phyloP scores from a whole-genome alignment of 2,888 invertebrate species.

The Lymantria monacha region DNA sequence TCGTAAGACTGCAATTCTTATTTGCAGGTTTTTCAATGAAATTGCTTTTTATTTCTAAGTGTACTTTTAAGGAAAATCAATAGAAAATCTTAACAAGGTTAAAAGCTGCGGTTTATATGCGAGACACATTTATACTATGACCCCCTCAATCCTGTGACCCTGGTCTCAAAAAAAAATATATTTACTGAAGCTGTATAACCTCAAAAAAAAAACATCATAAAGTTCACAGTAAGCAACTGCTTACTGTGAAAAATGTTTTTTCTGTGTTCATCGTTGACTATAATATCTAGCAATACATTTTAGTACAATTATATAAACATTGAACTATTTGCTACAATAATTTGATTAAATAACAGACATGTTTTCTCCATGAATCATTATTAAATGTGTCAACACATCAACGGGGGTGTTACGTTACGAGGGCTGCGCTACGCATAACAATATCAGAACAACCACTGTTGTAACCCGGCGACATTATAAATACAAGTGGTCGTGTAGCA shows the following conservation, averaged over 20 bases:
- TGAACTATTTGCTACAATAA: conserved; percentile 5
- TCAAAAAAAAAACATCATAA: too few species aligned
- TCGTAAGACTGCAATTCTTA: too few species aligned
- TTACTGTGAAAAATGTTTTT: too few species aligned
- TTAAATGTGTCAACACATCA: conserved; percentile 32
- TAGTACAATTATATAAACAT: neutral
- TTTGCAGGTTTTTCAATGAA: too few species aligned
- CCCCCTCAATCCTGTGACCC: conserved; percentile 2
- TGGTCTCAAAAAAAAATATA: conserved; percentile 3
- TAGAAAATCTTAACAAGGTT: conserved; percentile 1
- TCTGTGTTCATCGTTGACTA: too few species aligned
- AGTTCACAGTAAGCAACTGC: too few species aligned
- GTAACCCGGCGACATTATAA: conserved; percentile 76
- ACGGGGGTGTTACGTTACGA: conserved; percentile 66
- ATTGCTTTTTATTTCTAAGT: too few species aligned
- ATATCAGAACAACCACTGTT: conserved; percentile 59
- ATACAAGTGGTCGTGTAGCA: conserved; percentile 61
- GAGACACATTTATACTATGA: neutral
- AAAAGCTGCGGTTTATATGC: neutral
- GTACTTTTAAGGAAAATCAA: conserved; percentile 5
- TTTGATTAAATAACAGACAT: conserved; percentile 18
- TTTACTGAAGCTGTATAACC: neutral
- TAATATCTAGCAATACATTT: too few species aligned
- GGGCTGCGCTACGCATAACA: conserved; percentile 69
- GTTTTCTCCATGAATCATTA: conserved; percentile 36